phyloP scores from a whole-genome alignment of 2,888 invertebrate genomes.

The Notocelia uddmanniana region DNA sequence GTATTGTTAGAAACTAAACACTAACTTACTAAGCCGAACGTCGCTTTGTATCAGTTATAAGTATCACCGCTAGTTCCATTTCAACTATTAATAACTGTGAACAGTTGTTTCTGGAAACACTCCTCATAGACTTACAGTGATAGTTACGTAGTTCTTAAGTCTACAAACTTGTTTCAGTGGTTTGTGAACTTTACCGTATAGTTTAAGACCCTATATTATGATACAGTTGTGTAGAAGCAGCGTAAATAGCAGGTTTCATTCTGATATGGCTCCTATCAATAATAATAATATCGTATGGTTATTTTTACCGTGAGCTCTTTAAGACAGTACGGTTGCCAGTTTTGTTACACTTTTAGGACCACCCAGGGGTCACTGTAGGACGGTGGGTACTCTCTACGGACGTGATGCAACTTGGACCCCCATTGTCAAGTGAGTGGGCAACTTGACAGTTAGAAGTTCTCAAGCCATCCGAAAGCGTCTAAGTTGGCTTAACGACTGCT shows the following conservation, averaged over 20 bases:
- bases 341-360: no score
- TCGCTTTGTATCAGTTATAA: not conserved
- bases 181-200: not conserved
- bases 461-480: no score
- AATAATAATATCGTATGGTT: no score
- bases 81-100: constrained; percentile 10
- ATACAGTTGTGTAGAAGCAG: not conserved
- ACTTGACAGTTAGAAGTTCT: no score
- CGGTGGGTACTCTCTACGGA: no score
- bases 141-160: constrained; percentile 5
- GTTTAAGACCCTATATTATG: not conserved
- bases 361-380: no score
- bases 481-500: no score
- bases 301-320: no score
- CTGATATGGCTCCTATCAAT: not conserved
- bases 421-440: no score
- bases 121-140: not conserved
- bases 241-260: not conserved
- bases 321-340: no score
- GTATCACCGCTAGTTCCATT: not conserved
- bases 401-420: no score
- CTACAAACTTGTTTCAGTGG: not conserved
- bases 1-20: not conserved
- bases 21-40: not conserved
- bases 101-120: not conserved